Base-by-base conservation (phyloP, 2,113 vertebrate species). In the Microcebus murinus region DNA sequence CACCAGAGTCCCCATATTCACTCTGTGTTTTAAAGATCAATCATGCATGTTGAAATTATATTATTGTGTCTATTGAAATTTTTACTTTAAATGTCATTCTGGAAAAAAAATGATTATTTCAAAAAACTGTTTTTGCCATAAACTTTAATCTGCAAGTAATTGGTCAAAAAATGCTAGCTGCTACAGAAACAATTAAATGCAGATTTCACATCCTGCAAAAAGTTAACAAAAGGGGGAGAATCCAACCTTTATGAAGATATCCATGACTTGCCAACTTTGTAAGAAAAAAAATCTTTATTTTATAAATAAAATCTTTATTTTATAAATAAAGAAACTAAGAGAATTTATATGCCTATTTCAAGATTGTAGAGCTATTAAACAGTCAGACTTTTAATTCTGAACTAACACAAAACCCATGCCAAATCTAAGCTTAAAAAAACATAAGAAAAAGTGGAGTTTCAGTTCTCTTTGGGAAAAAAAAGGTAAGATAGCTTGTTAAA, bases 41-140 rank as follows among this genome's bases (percentile, higher is more conserved):
- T 71, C 55, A 89, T 59, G 12, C 21, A 71, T 82, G n/a, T 71
- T 96, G 77, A 94, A 93, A 77, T 95, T 86, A 83, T 61, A 68
- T 83, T 91, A 31, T 50, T 27, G 10, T 29, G 5, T 85, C 15
- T 81, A 71, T 52, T 61, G 25, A 89, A 52, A 89, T 89, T 91
- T 91, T 95, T 59, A 57, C 93, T 81, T 93, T 89, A 97, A 91
- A 82, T 95, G 67, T 87, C 25, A 82, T n/a, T 81, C 61, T 52
- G 27, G 39, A 4, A 68, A 85, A 93, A 83, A 85, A 93, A 83
- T 93, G 29, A 86, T 68, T 18, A 20, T 95, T 92, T 94, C 68
- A 87, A 90, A 74, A 89, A 85, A 59, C 4, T 27, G 6, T 89
- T 86, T 93, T 92, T 63, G 57, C 20, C 29, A 79, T 92, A 87